Conservation (phyloP, 64 coral and sea anemone genomes). For the Stichodactyla mertensii region DNA sequence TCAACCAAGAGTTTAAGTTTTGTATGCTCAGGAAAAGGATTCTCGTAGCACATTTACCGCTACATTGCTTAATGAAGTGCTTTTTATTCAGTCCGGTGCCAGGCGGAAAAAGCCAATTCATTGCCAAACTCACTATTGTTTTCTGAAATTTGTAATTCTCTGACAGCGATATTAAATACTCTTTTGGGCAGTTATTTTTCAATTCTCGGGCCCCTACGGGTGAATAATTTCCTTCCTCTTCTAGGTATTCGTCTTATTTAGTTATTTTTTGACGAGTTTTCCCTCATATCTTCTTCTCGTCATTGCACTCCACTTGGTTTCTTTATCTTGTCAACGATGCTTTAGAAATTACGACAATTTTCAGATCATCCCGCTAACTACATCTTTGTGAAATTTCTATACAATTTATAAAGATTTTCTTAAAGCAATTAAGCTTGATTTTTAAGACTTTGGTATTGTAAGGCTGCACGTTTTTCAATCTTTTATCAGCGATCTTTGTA, state of each 20-base stretch:
- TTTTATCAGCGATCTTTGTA: constrained; percentile 2
- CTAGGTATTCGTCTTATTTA: not conserved
- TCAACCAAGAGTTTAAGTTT: not conserved
- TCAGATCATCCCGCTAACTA: no score
- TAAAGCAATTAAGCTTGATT: no score
- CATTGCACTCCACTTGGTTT: not conserved
- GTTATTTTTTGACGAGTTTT: not conserved
- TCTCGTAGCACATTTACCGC: not conserved
- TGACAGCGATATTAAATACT: constrained; percentile 13
- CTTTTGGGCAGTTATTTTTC: not conserved
- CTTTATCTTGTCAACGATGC: not conserved
- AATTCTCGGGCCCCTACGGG: not conserved
- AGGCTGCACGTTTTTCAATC: not conserved
- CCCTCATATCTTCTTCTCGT: not conserved
- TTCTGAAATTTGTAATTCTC: not conserved
- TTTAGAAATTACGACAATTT: not conserved
- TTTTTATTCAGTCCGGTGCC: not conserved
- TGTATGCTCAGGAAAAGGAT: not conserved
- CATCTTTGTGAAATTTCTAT: no score
- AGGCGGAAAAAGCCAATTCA: constrained; percentile 15
- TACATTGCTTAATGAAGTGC: not conserved
- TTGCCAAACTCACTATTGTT: not conserved
- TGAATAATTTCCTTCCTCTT: constrained; percentile 8
- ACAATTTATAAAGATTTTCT: no score
- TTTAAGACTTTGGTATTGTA: no score